Conservation (phyloP, 2,797 vertebrate species). For the Typhlichthys eigenmanni region DNA sequence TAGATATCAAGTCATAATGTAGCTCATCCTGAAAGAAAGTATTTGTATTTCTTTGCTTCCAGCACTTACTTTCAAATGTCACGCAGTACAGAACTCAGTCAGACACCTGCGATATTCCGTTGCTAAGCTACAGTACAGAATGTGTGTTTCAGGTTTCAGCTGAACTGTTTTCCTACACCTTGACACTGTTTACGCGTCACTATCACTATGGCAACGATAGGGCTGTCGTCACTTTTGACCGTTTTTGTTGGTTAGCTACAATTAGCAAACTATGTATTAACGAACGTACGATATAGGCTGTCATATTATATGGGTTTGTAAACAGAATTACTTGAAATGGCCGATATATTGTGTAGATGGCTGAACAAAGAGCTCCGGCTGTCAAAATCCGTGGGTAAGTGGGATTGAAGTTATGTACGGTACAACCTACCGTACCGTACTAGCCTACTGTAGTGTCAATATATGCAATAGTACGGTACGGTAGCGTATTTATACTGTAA, state of each 20-base stretch:
- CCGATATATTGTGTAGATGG: slow-evolving; percentile 87
- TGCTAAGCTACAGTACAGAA: too few relatives aligned
- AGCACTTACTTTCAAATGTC: too few relatives aligned
- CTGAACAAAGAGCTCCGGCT: slow-evolving; percentile 86
- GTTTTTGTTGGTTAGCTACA: not conserved
- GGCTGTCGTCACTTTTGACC: not conserved
- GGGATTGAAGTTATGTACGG: not conserved
- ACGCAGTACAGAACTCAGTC: too few relatives aligned
- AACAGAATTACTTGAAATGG: slow-evolving; percentile 60
- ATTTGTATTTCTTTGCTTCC: too few relatives aligned
- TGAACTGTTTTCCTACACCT: too few relatives aligned
- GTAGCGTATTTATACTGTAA: too few relatives aligned
- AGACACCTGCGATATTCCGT: too few relatives aligned
- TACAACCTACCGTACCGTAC: not conserved
- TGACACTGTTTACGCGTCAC: slow-evolving; percentile 46
- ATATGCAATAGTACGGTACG: too few relatives aligned
- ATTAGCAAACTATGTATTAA: not conserved
- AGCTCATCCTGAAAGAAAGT: too few relatives aligned
- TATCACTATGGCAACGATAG: slow-evolving; percentile 48
- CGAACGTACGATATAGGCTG: not conserved
- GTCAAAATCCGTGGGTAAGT: slow-evolving; percentile 86
- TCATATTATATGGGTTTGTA: not conserved
- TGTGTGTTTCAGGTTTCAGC: too few relatives aligned
- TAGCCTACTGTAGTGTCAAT: not conserved
- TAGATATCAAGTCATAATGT: too few relatives aligned